phyloP scores from a whole-genome alignment of 2,797 vertebrate genomes.

The Ambastaia sidthimunki region DNA sequence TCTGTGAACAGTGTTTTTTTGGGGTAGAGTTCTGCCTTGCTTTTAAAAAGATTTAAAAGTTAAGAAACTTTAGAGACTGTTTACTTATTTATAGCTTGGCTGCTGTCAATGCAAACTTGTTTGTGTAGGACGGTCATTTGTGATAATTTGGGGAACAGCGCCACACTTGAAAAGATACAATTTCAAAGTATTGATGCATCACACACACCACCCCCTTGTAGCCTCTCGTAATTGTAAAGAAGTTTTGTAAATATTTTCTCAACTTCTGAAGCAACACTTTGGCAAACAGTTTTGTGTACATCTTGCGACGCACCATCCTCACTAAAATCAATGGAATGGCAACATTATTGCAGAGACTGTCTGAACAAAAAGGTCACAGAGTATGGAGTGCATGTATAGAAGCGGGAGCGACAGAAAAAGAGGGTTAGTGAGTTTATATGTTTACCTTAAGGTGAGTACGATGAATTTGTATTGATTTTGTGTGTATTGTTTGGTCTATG shows the following conservation, averaged over 20 bases:
- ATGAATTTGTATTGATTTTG: conserved; percentile 30
- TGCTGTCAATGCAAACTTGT: conserved; percentile 7
- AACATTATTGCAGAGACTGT: not conserved
- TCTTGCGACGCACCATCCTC: not conserved
- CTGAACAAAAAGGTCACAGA: conserved; percentile 52
- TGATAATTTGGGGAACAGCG: not conserved
- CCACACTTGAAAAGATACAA: conserved; percentile 12
- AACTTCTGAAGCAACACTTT: not conserved
- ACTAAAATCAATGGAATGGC: not conserved
- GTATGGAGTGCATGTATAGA: not conserved
- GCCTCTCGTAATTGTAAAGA: not conserved
- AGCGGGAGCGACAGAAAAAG: conserved; percentile 12
- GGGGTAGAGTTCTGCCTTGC: not conserved
- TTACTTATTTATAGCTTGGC: not conserved
- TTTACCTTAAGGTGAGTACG: conserved; percentile 22
- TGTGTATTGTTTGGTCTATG: conserved; percentile 28
- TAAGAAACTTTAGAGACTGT: not conserved
- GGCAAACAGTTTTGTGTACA: not conserved
- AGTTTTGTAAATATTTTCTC: not conserved
- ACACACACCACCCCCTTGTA: not conserved
- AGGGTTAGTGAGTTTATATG: conserved; percentile 8
- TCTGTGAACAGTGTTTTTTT: no score
- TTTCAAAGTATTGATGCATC: conserved; percentile 6
- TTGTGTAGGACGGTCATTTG: conserved; percentile 14
- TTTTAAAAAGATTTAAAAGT: not conserved